Evolutionary conservation across 1,140 invertebrate genomes (phyloP).

Genomic region (Lordiphosa clarofinis): DNA sequence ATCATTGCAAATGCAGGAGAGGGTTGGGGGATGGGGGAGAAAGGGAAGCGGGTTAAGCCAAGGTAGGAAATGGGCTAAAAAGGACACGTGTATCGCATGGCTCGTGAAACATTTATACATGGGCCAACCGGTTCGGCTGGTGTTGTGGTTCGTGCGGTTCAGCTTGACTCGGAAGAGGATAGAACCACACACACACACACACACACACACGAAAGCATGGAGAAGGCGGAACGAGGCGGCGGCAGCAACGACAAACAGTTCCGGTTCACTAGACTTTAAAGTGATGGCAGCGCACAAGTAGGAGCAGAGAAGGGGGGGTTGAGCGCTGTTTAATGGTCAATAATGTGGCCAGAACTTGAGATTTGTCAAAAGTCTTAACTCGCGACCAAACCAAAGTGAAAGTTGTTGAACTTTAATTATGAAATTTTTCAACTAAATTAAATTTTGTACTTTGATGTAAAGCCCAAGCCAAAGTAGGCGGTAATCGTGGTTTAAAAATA

Average conservation of each 20-base stretch:
- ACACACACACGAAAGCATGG: neutral
- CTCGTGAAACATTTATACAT: slow-evolving; percentile 23
- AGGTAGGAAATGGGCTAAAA: slow-evolving; percentile 3
- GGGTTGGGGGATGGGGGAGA: neutral
- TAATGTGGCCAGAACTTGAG: no score
- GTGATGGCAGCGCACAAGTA: slow-evolving; percentile 49
- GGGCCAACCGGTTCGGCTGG: slow-evolving; percentile 7
- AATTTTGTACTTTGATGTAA: slow-evolving; percentile 8
- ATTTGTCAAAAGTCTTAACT: no score
- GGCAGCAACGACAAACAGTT: slow-evolving; percentile 42
- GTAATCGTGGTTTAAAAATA: no score
- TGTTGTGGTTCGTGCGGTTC: slow-evolving; percentile 13
- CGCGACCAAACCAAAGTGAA: no score
- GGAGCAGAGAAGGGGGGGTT: neutral
- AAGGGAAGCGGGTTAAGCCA: neutral
- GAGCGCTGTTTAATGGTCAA: no score
- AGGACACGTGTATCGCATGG: slow-evolving; percentile 26
- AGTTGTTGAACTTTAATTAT: slow-evolving; percentile 19
- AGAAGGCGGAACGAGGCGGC: neutral
- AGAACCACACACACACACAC: neutral
- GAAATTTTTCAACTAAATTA: slow-evolving; percentile 27
- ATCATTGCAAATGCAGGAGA: slow-evolving; percentile 45
- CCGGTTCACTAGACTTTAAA: slow-evolving; percentile 65
- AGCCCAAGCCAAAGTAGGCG: no score
- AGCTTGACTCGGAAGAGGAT: slow-evolving; percentile 1